Evolutionary conservation across 1,140 invertebrate species (phyloP), one percentile per base, ranked within the genome.

Genomic region (Pectinophora gossypiella): DNA sequence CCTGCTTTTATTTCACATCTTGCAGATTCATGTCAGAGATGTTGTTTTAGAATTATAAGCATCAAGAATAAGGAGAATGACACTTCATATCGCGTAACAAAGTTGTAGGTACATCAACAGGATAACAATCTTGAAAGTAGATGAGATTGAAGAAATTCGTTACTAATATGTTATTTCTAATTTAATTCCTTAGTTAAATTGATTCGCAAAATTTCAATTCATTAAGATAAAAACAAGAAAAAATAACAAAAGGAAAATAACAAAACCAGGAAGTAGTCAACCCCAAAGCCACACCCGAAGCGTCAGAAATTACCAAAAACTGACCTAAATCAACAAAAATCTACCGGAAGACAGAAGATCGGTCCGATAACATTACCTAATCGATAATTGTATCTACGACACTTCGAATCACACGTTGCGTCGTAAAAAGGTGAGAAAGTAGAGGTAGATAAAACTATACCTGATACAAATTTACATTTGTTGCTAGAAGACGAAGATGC

Each of bases 341-440:
- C 66, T 66, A 84, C 83, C 83, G 80, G 83, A 86, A 86, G 80
- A 86, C 76, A 76, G 73, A 64, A 84, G 80, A 84, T 84, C 69
- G 75, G 56, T 27, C 59, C 62, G 83, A 86, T 86, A 84, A 79
- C 69, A 78, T 83, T 77, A 81, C 78, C 73, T 81, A 84, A 86
- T 86, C 80, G 83, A 86, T 86, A 86, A 84, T 86, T 81, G 76
- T 86, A 83, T 85, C 82, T 80, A 73, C 69, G 82, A 82, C 79
- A 81, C 76, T 80, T 74, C 66, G 67, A 80, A 64, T 74, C 76
- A 76, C 83, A 82, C 73, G 76, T 73, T 65, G 72, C 54, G 55
- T 78, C 78, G 78, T 86, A 86, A 86, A 85, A 84, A 86, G 74
- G 78, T 84, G 83, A 84, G 80, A 86, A 84, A 86, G 80, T 77